These are phyloP conservation scores for Graptemys geographica DNA, from an alignment of 2,797 vertebrate species.

Conservation along the genomic window DNA sequence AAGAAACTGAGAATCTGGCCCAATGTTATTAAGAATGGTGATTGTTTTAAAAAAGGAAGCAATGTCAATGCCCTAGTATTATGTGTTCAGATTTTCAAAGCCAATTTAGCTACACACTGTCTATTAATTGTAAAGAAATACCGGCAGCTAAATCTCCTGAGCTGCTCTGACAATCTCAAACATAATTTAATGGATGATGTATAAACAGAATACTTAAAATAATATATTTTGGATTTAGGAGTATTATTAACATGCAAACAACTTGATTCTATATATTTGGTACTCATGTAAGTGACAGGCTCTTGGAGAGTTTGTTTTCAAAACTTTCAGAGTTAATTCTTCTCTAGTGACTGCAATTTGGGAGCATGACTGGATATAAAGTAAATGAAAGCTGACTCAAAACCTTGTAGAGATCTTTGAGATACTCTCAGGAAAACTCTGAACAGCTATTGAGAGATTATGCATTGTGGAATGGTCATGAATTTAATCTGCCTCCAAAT, in stretches of 20 bases:
- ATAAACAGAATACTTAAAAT: neutral
- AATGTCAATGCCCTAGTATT: neutral
- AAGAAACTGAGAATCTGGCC: neutral
- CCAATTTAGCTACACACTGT: neutral
- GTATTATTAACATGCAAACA: neutral
- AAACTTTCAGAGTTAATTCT: neutral
- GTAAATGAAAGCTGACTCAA: neutral
- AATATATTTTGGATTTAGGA: neutral
- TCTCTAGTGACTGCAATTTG: neutral
- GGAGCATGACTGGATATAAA: neutral
- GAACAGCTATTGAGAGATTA: neutral
- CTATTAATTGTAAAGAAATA: neutral
- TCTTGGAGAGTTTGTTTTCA: neutral
- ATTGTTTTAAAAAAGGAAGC: neutral
- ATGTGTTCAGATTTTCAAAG: neutral
- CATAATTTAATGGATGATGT: neutral
- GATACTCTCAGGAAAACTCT: conserved; percentile 14
- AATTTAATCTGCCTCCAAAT: conserved; percentile 6
- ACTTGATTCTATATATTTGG: neutral
- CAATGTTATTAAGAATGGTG: neutral
- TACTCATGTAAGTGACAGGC: neutral
- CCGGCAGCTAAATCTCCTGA: neutral
- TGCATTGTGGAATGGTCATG: neutral
- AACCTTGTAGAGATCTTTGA: neutral
- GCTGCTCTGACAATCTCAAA: neutral